Evolutionary conservation across 2,113 vertebrate species (phyloP).

Genomic region (Pseudorhombus dupliciocellatus): DNA sequence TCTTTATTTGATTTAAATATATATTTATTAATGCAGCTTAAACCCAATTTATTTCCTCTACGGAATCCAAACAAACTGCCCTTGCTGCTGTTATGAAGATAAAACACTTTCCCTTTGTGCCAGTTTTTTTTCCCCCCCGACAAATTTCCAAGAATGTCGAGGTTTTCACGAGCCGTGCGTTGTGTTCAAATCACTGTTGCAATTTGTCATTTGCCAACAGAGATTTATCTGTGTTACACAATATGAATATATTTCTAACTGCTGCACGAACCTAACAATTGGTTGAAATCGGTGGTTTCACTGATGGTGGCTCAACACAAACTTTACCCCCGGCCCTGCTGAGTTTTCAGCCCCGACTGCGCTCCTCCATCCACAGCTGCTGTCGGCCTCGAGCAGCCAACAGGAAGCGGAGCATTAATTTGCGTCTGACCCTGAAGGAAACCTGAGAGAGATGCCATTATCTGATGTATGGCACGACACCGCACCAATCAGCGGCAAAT

Average conservation of each 20-base stretch:
- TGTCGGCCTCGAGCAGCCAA: slow-evolving; percentile 63
- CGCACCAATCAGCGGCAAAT: slow-evolving; percentile 71
- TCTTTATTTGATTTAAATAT: background rate
- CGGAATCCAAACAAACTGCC: background rate
- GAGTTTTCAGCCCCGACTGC: slow-evolving; percentile 37
- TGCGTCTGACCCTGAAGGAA: slow-evolving; percentile 79
- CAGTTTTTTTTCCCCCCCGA: background rate
- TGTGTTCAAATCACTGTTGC: background rate
- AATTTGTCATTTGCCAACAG: background rate
- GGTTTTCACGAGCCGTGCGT: background rate
- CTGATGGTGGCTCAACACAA: slow-evolving; percentile 5
- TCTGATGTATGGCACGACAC: slow-evolving; percentile 68
- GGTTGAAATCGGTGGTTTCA: slow-evolving; percentile 19
- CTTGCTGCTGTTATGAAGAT: background rate
- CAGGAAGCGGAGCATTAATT: slow-evolving; percentile 77
- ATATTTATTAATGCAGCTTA: background rate
- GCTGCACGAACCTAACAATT: slow-evolving; percentile 15
- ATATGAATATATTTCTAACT: background rate
- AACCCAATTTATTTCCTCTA: background rate
- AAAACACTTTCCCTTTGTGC: background rate
- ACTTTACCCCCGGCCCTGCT: slow-evolving; percentile 5
- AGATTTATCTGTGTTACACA: background rate
- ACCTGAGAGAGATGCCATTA: slow-evolving; percentile 78
- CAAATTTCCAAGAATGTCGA: background rate
- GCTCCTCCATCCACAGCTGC: slow-evolving; percentile 61